Percentiles rank a stretch among this genome's conserved stretches.
Evolutionary conservation across 2,113 vertebrate genomes (phyloP).

Genomic region (Podocnemis expansa): DNA sequence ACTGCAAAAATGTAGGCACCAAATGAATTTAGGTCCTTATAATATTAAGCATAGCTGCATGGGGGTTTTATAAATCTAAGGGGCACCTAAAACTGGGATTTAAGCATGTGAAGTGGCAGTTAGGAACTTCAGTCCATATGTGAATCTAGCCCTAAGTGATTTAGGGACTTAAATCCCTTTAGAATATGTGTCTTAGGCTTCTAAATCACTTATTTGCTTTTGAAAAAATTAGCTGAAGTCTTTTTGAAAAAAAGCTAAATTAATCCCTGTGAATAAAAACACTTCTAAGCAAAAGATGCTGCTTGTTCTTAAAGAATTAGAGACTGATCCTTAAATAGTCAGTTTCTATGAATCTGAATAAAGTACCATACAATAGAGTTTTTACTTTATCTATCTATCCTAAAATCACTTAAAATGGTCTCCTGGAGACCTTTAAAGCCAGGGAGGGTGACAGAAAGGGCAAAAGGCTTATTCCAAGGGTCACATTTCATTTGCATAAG

Average conservation of each 20-base stretch:
- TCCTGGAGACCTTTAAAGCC: constrained; percentile 78
- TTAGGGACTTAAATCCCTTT: background rate
- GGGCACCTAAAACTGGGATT: background rate
- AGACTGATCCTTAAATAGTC: constrained; percentile 6
- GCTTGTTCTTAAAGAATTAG: constrained; percentile 32
- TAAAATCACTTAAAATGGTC: constrained; percentile 77
- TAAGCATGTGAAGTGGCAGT: background rate
- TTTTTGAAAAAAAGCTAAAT: background rate
- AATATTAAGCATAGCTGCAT: background rate
- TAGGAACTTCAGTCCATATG: background rate
- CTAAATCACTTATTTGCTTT: background rate
- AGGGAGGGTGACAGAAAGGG: constrained; percentile 73
- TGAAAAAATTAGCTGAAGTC: background rate
- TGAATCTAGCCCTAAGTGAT: background rate
- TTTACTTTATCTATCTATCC: too few species aligned
- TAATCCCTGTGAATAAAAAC: background rate
- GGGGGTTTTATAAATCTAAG: background rate
- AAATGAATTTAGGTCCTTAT: background rate
- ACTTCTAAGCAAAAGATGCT: background rate
- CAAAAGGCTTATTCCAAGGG: constrained; percentile 79
- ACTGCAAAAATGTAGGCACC: background rate
- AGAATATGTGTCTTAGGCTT: background rate
- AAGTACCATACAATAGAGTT: constrained; percentile 37
- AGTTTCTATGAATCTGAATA: constrained; percentile 13
- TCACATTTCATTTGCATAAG: constrained; percentile 83